These are phyloP conservation scores for Drosophila serrata DNA, from an alignment of 1,140 invertebrate species.

Conservation along the genomic window DNA sequence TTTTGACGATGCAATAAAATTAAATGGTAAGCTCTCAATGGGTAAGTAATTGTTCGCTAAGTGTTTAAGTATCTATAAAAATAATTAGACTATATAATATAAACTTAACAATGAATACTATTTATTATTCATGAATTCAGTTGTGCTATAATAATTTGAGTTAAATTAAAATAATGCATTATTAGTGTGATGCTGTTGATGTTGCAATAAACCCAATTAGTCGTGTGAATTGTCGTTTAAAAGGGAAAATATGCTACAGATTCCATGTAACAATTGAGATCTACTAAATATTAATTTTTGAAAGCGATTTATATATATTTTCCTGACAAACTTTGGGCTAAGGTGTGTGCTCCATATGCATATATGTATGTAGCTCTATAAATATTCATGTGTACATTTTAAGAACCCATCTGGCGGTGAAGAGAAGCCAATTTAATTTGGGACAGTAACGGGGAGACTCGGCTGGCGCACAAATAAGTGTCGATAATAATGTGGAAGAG, in stretches of 20 bases:
- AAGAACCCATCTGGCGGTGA: constrained; percentile 27
- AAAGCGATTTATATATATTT: neutral
- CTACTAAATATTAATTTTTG: neutral
- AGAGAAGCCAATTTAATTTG: constrained; percentile 40
- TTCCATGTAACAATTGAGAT: too few relatives aligned
- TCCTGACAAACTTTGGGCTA: constrained; percentile 4
- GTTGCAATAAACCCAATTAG: neutral
- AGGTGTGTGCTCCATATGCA: constrained; percentile 37
- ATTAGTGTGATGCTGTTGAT: neutral
- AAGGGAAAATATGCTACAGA: constrained; percentile 5
- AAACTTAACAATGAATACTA: constrained; percentile 1
- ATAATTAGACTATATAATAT: constrained; percentile 19
- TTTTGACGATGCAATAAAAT: constrained; percentile 16
- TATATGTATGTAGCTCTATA: constrained; percentile 22
- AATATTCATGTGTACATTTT: constrained; percentile 38
- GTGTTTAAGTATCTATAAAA: constrained; percentile 13
- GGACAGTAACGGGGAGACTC: constrained; percentile 42
- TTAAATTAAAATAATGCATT: neutral
- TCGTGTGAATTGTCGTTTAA: neutral
- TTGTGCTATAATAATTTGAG: neutral
- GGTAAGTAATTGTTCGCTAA: constrained; percentile 6
- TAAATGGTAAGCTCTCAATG: constrained; percentile 17
- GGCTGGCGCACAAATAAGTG: constrained; percentile 36
- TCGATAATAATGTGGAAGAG: constrained; percentile 40
- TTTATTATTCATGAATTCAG: neutral